Conservation (phyloP, 1,140 invertebrate genomes). For the Batillaria attramentaria region DNA sequence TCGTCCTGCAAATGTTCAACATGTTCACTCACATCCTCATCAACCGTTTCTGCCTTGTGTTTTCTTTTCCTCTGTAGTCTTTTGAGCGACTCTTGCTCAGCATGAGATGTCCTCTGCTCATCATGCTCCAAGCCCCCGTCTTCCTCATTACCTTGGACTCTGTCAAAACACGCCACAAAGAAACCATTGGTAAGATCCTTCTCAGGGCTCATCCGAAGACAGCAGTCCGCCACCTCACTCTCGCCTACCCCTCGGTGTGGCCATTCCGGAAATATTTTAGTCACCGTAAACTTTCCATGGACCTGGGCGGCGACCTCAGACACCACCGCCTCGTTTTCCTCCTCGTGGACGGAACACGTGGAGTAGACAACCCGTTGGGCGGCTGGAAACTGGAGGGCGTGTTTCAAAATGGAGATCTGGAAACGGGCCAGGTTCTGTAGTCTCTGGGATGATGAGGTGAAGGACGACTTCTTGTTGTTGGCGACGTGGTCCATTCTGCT, state of each 20-base stretch:
- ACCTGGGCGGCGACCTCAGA: constrained; percentile 72
- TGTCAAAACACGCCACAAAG: constrained; percentile 90
- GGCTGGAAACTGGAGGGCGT: constrained; percentile 89
- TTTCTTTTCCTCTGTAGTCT: no score
- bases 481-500: constrained; percentile 56
- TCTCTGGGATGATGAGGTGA: constrained; percentile 39
- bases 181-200: constrained; percentile 91
- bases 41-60: no score
- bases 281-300: constrained; percentile 50
- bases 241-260: constrained; percentile 60
- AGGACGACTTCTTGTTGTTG: constrained; percentile 47
- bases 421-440: constrained; percentile 79
- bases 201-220: constrained; percentile 83
- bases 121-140: not conserved
- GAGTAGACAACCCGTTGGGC: constrained; percentile 93
- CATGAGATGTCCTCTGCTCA: no score
- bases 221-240: constrained; percentile 71
- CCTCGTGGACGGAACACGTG: constrained; percentile 90
- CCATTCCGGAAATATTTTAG: constrained; percentile 60
- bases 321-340: constrained; percentile 95
- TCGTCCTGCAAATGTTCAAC: no score
- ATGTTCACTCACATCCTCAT: no score
- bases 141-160: constrained; percentile 13
- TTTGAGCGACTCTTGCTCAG: no score
- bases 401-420: constrained; percentile 87